Percentiles rank a stretch among this genome's conserved stretches.
Conservation (phyloP, 2,113 vertebrate genomes). For the Macheiramphus alcinus region DNA sequence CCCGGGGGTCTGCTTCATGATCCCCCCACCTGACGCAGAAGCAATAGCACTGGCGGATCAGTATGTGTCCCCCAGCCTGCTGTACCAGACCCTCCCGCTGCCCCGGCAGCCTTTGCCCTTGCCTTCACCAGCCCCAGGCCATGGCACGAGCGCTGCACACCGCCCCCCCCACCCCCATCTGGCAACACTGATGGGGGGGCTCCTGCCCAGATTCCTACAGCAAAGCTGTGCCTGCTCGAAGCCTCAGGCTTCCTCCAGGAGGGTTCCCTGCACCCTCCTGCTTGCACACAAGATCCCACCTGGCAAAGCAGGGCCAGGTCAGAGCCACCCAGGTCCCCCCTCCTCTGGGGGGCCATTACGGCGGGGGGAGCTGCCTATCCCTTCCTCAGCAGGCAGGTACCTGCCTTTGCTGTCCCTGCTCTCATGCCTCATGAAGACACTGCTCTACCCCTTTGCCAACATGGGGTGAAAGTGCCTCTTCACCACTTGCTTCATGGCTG, state of each 20-base stretch:
- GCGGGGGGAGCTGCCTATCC: background rate
- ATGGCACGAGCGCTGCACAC: background rate
- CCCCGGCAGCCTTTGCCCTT: background rate
- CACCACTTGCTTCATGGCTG: background rate
- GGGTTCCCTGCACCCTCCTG: background rate
- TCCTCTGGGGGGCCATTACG: accelerated
- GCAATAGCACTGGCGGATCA: slow-evolving; percentile 79
- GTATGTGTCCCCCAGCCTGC: slow-evolving; percentile 64
- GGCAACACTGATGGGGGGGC: background rate
- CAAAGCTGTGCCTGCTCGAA: accelerated
- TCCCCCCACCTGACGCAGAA: slow-evolving; percentile 88
- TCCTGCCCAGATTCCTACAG: background rate
- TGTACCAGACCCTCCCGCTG: accelerated
- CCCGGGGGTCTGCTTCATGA: slow-evolving; percentile 89
- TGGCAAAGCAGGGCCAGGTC: background rate
- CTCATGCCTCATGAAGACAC: background rate
- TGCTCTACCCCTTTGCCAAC: background rate
- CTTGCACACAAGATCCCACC: background rate
- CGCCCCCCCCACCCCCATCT: accelerated
- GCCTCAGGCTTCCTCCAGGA: background rate
- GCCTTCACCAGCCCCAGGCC: background rate
- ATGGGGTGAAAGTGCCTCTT: background rate
- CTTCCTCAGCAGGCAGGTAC: background rate
- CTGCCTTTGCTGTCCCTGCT: background rate
- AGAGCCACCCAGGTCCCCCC: background rate